These are phyloP conservation scores for Tenthredo distinguenda DNA, from an alignment of 2,888 invertebrate genomes.

Conservation along the genomic window DNA sequence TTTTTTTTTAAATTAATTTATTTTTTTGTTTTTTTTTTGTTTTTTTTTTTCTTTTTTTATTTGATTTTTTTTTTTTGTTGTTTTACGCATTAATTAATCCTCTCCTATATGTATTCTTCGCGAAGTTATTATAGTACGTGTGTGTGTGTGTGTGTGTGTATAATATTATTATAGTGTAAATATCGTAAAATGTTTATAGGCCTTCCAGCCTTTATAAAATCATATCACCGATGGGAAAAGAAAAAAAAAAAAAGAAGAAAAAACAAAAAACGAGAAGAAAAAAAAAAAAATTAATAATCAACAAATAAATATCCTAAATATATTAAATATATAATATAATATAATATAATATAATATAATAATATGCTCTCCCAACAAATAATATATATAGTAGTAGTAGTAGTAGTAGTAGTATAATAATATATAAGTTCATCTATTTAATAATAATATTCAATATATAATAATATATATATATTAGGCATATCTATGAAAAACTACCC, in stretches of 20 bases:
- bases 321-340: slow-evolving; percentile 71
- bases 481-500: slow-evolving; percentile 71
- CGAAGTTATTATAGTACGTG: not conserved
- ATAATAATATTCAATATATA: slow-evolving; percentile 60
- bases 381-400: slow-evolving; percentile 66
- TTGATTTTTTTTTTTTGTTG: not conserved
- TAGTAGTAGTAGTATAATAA: slow-evolving; percentile 58
- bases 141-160: not conserved
- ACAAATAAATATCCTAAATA: slow-evolving; percentile 77
- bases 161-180: slow-evolving; percentile 31
- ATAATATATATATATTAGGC: slow-evolving; percentile 58
- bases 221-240: slow-evolving; percentile 68
- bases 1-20: slow-evolving; percentile 39
- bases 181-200: slow-evolving; percentile 51
- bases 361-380: slow-evolving; percentile 75
- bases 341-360: slow-evolving; percentile 67
- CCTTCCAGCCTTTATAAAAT: slow-evolving; percentile 63
- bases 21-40: slow-evolving; percentile 35
- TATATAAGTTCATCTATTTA: slow-evolving; percentile 57
- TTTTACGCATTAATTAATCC: not conserved
- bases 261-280: not conserved
- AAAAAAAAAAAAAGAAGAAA: not conserved
- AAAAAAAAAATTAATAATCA: slow-evolving; percentile 64
- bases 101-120: not conserved
- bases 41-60: too few species aligned